These are phyloP conservation scores for Harpalus rubripes DNA, from an alignment of 2,888 invertebrate genomes.

Conservation along the genomic window DNA sequence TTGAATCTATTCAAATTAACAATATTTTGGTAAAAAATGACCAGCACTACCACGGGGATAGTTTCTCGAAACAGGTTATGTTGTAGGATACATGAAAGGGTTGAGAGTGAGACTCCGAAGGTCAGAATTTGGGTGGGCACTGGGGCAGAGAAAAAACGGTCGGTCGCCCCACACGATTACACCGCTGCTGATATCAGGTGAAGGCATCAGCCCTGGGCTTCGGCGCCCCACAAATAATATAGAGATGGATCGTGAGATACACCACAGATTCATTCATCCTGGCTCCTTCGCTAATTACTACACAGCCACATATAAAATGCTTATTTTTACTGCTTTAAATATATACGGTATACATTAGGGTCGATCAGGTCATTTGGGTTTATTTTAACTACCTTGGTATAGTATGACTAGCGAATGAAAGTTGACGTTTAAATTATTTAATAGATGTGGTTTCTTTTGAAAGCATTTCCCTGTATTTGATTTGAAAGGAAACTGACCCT, in stretches of 20 bases:
- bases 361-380: neutral
- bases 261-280: constrained; percentile 48
- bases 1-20: neutral
- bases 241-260: constrained; percentile 55
- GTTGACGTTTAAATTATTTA: too few species aligned
- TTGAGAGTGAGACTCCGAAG: constrained; percentile 33
- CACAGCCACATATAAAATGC: neutral
- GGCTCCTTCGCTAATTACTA: constrained; percentile 33
- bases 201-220: constrained; percentile 31
- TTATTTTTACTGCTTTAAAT: neutral
- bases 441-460: too few species aligned
- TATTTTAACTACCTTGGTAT: too few species aligned
- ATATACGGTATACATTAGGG: neutral
- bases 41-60: neutral
- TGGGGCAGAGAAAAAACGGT: constrained; percentile 55
- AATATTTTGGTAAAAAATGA: neutral
- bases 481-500: too few species aligned
- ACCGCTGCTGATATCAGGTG: constrained; percentile 56
- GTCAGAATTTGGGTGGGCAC: constrained; percentile 62
- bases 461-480: too few species aligned
- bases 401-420: too few species aligned
- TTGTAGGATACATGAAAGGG: constrained; percentile 19
- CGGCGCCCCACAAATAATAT: constrained; percentile 59
- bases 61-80: constrained; percentile 16
- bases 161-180: constrained; percentile 60